These are phyloP conservation scores for Stratiolaelaps scimitus DNA, from an alignment of 1,140 invertebrate species.

Conservation along the genomic window DNA sequence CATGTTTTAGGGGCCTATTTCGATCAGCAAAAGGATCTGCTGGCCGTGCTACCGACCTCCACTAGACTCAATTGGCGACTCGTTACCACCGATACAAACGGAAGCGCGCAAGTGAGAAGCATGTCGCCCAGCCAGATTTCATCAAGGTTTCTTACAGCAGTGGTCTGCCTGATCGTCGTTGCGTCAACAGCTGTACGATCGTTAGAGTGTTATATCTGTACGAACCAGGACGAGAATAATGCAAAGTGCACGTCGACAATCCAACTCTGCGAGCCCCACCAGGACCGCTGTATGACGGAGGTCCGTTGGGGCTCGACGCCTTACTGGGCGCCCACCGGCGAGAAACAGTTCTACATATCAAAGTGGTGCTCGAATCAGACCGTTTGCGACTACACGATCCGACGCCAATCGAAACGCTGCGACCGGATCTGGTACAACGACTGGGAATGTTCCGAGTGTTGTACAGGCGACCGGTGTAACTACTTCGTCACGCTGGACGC, in stretches of 20 bases:
- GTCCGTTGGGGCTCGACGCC: constrained; percentile 80
- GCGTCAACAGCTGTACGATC: constrained; percentile 13
- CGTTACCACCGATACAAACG: no score
- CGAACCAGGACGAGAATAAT: constrained; percentile 75
- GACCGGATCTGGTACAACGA: constrained; percentile 94
- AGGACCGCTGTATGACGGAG: constrained; percentile 77
- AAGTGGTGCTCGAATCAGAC: constrained; percentile 56
- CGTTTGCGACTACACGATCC: constrained; percentile 57
- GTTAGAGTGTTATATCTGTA: constrained; percentile 87
- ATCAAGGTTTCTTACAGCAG: no score
- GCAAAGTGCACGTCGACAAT: constrained; percentile 87
- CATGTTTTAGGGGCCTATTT: no score
- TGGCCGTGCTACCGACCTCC: no score
- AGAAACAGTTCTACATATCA: constrained; percentile 85
- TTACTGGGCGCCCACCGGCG: constrained; percentile 81
- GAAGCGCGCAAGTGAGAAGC: no score
- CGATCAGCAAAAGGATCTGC: no score
- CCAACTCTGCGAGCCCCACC: constrained; percentile 67
- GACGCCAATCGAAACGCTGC: constrained; percentile 59
- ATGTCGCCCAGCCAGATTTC: no score
- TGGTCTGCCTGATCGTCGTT: no score
- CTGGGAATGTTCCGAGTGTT: constrained; percentile 94
- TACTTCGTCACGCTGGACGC: constrained; percentile 86
- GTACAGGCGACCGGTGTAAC: constrained; percentile 88
- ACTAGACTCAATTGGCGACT: no score